Percentiles rank a stretch among this genome's conserved stretches.
Evolutionary conservation across 35 echinoderm and acorn worm genomes (phyloP).

Genomic region (Chiridota heheva): DNA sequence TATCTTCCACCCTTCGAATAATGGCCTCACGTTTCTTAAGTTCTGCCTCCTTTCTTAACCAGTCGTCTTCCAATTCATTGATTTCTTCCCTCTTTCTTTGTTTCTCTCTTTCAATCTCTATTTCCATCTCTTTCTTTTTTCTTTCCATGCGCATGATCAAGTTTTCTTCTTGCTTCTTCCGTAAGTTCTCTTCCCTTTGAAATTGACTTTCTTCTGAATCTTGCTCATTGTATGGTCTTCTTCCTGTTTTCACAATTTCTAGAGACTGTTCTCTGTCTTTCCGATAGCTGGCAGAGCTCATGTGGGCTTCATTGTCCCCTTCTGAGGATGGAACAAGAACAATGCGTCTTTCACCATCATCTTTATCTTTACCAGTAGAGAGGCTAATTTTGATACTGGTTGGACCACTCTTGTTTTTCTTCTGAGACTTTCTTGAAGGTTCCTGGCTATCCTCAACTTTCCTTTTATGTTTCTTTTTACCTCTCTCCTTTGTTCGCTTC

Average conservation of each 20-base stretch:
- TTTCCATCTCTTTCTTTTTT: slow-evolving; percentile 47
- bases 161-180: slow-evolving; percentile 23
- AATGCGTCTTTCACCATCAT: too few species aligned
- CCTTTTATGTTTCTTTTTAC: too few species aligned
- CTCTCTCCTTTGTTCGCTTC: too few species aligned
- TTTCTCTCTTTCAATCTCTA: slow-evolving; percentile 28
- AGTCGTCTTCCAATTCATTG: background rate
- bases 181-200: slow-evolving; percentile 9
- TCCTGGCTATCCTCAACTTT: too few species aligned
- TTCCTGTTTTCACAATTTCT: too few species aligned
- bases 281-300: too few species aligned
- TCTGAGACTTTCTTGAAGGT: too few species aligned
- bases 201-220: slow-evolving; percentile 15
- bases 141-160: slow-evolving; percentile 46
- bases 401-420: too few species aligned
- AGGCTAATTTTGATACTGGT: slow-evolving; percentile 40
- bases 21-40: slow-evolving; percentile 42
- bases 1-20: slow-evolving; percentile 51
- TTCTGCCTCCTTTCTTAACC: slow-evolving; percentile 12
- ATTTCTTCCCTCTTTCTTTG: slow-evolving; percentile 34
- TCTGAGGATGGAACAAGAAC: too few species aligned
- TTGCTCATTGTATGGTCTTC: too few species aligned
- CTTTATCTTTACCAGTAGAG: slow-evolving; percentile 27
- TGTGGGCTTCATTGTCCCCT: too few species aligned
- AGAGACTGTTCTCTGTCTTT: too few species aligned